Evolutionary conservation across 1,140 invertebrate species (phyloP).

Genomic region (Macrobrachium nipponense): DNA sequence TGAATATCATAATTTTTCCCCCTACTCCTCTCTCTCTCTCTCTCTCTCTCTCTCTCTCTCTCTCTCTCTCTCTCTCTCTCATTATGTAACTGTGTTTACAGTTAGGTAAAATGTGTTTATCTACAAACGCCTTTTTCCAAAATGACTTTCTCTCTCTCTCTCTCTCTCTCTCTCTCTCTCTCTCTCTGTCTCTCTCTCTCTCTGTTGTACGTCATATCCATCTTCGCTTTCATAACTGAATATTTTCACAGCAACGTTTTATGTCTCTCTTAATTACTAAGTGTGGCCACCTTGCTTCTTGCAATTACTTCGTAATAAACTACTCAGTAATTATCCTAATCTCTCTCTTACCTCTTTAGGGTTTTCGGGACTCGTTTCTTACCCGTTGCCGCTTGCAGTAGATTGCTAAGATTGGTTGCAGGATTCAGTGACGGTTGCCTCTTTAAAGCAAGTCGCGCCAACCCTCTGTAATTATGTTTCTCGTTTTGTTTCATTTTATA

Average conservation of each 20-base stretch:
- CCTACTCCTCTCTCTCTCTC: neutral
- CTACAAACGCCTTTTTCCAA: neutral
- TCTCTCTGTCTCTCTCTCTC: neutral
- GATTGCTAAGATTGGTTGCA: too few species aligned
- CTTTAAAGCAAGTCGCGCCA: too few species aligned
- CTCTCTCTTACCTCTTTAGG: too few species aligned
- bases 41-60: neutral
- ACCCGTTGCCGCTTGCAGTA: too few species aligned
- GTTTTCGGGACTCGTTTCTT: too few species aligned
- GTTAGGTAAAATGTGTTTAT: neutral
- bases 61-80: neutral
- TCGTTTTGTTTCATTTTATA: too few species aligned
- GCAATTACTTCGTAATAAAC: neutral
- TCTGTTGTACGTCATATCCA: neutral
- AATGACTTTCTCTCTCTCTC: neutral
- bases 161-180: neutral
- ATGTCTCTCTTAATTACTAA: neutral
- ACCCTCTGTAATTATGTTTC: too few species aligned
- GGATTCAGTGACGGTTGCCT: too few species aligned
- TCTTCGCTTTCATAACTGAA: neutral
- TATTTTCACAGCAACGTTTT: neutral
- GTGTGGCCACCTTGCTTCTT: neutral
- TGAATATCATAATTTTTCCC: neutral
- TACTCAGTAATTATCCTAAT: too few species aligned
- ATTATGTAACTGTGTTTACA: neutral